Base-by-base conservation (phyloP, 1,140 invertebrate genomes). In the Cecropterus lyciades region DNA sequence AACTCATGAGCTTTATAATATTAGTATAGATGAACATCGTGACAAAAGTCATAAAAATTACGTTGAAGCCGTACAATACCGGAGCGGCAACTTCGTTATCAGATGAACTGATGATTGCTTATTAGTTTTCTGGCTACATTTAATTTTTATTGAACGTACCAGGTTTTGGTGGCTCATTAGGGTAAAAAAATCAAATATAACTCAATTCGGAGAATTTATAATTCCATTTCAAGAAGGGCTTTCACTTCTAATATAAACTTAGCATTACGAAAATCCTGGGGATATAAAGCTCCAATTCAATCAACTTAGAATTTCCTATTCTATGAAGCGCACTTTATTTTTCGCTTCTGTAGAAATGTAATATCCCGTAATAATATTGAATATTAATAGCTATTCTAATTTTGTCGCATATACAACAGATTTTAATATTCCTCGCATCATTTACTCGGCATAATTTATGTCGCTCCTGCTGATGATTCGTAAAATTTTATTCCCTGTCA, bases 331-430 rank as follows among this genome's bases (percentile, higher is more conserved):
- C 15, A 16, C 43, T 49, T 62, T 15, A 15, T 37, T 60, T 10
- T 13, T 13, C 24, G 27, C 33, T 48, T 49, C 11, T 0, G 46
- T 15, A 37, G 15, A 62, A 52, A 37, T 63, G 60, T 13, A 42
- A 48, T 63, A n/a, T 24, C 52, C 27, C 13, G 17, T 63, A 30
- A 40, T 42, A 63, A 62, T 30, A 62, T 49, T 62, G 27, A 43
- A 63, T 63, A 63, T 42, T 52, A 52, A 63, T 63, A 37, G 17
- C 30, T 62, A 42, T 52, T 52, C 20, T 43, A 63, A 43, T 42
- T 40, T 30, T 14, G 30, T 40, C 1, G 48, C 20, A 42, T 24
- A 51, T 51, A 42, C 14, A 16, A 27, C 20, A 63, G 4, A 13
- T 49, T 24, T 49, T 49, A 51, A 62, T 62, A 62, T 62, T 62